phyloP scores from a whole-genome alignment of 2,113 vertebrate genomes.

The Oryzias woworae region DNA sequence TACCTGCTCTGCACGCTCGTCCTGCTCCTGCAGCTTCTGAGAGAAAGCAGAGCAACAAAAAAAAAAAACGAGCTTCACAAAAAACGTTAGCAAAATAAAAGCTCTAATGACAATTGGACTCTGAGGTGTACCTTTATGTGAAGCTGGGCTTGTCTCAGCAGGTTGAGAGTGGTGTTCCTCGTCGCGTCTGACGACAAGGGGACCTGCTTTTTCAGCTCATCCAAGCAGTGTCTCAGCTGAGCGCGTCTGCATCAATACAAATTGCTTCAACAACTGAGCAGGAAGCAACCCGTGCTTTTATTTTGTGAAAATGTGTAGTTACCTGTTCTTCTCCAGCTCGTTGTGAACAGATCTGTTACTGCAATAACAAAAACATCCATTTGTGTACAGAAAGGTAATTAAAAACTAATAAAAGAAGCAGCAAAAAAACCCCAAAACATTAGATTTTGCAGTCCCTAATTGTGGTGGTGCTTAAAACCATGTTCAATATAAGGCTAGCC shows the following conservation, averaged over 20 bases:
- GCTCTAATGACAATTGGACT: neutral
- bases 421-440: too few species aligned
- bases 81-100: neutral
- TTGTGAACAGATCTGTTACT: constrained; percentile 85
- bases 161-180: constrained; percentile 87
- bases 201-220: constrained; percentile 91
- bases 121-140: constrained; percentile 86
- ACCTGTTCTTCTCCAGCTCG: constrained; percentile 91
- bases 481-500: constrained; percentile 16
- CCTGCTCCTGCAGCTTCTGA: constrained; percentile 91
- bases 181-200: constrained; percentile 80
- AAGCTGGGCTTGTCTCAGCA: constrained; percentile 85
- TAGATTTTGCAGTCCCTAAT: too few species aligned
- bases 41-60: neutral
- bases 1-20: constrained; percentile 78
- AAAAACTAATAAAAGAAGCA: neutral
- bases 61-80: neutral
- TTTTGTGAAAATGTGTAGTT: neutral
- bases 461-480: too few species aligned
- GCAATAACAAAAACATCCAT: neutral
- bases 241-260: constrained; percentile 79
- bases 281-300: neutral
- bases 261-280: neutral
- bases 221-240: constrained; percentile 87
- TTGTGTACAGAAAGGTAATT: neutral